Evolutionary conservation across 1,140 invertebrate species (phyloP).

Genomic region (Solenopsis invicta): DNA sequence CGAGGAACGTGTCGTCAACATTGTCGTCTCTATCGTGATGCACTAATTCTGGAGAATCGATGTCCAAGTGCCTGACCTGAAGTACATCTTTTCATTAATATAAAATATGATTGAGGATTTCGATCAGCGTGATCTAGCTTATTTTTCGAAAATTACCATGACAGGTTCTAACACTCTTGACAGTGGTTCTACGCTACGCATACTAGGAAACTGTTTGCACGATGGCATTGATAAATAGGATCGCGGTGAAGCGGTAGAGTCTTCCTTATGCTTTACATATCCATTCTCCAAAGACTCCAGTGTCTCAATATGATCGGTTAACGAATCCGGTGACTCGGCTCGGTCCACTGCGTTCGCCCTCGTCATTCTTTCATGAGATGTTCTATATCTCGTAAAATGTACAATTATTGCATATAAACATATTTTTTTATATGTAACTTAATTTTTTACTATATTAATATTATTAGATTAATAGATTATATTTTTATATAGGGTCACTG

Average conservation of each 20-base stretch:
- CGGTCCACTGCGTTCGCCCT: conserved; percentile 74
- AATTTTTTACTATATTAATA: neutral
- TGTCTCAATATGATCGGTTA: conserved; percentile 73
- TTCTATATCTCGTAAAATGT: conserved; percentile 58
- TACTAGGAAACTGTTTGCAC: conserved; percentile 92
- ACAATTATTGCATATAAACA: neutral
- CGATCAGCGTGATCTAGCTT: neutral
- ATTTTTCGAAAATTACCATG: conserved; percentile 74
- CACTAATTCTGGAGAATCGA: conserved; percentile 81
- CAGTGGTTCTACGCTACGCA: conserved; percentile 91
- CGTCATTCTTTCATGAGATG: conserved; percentile 74
- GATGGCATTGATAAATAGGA: conserved; percentile 94
- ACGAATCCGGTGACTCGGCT: conserved; percentile 74
- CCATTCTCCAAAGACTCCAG: conserved; percentile 80
- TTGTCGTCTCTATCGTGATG: conserved; percentile 65
- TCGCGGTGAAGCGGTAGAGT: conserved; percentile 87
- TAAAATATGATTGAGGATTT: neutral
- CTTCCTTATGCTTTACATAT: conserved; percentile 74
- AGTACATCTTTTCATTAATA: neutral
- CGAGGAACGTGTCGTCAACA: conserved; percentile 73
- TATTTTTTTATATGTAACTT: conserved; percentile 2
- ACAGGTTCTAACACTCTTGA: conserved; percentile 93
- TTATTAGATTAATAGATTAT: conserved; percentile 22
- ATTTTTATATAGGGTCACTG: conserved; percentile 24
- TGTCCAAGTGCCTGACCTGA: conserved; percentile 82